Base-by-base conservation (phyloP, 1,140 invertebrate genomes). In the Caenorhabditis elegans region DNA sequence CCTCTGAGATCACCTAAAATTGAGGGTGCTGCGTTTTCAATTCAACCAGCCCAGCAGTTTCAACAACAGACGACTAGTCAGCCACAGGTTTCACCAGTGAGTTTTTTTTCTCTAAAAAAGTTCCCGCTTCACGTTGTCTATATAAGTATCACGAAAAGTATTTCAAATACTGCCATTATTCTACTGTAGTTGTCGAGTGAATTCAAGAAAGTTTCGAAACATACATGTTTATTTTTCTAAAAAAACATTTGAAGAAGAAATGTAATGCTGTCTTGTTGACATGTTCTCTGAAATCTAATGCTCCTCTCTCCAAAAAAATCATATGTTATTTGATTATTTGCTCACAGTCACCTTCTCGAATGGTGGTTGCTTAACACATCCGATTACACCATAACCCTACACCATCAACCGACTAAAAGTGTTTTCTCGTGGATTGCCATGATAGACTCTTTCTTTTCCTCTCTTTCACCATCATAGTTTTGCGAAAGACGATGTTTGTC, bases 31-130 rank as follows among this genome's bases (percentile, higher is more conserved):
- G 84, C 36, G 0, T 28, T 65, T 13, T 75, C 65, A 75, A 53
- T 26, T 55, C 85, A 78, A 76, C 39, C 19, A 26, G 26, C 51
- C 87, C 92, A 93, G 82, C 93, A 95, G 89, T 91, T 96, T 47
- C 31, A 31, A 22, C 60, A 36, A n/a, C 60, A 70, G 39, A 2
- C 26, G 19, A 34, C 28, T 17, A 19, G 3, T 2, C 60, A 70
- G n/a, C 60, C 60, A 70, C 60, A 70, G 39, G 60, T 39, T 22
- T 70, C 60, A 39, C 60, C 60, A 24, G 60, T 70, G 34, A 70
- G 60, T 70, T 43, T 43, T 43, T 70, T 3, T 17, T 70, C 8
- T 70, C 22, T 55, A 43, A 43, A 43, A 15, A 43, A 43, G 5
- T 43, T 43, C 39, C n/a, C n/a, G n/a, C n/a, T n/a, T n/a, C n/a